These are phyloP conservation scores for Hylaeus anthracinus DNA, from an alignment of 1,140 invertebrate genomes.

Conservation along the genomic window DNA sequence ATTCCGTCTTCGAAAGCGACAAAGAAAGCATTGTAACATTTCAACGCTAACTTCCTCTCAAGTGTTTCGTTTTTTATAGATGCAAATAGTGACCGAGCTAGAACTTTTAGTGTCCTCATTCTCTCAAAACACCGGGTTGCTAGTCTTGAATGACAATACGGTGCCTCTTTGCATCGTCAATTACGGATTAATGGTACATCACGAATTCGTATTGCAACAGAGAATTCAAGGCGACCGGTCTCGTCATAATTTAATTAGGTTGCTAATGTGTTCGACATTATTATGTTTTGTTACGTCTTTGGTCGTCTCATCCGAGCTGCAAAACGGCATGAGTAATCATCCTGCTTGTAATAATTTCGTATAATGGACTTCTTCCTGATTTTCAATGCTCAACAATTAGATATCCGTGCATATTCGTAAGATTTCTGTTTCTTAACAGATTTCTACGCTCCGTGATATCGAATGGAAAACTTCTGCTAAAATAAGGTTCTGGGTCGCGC, in stretches of 20 bases:
- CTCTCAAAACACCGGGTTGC: neutral
- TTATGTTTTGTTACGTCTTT: constrained; percentile 54
- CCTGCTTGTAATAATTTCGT: constrained; percentile 58
- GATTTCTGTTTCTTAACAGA: constrained; percentile 19
- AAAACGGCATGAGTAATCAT: constrained; percentile 47
- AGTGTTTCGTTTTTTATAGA: neutral
- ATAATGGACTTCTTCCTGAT: constrained; percentile 62
- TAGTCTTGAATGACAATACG: constrained; percentile 18
- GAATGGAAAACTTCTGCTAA: too few species aligned
- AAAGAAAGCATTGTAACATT: too few species aligned
- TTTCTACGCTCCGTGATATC: too few species aligned
- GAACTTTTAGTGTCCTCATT: constrained; percentile 8
- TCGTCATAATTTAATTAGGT: constrained; percentile 65
- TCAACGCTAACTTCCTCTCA: too few species aligned
- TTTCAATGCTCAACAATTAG: constrained; percentile 50
- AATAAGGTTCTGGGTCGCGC: too few species aligned
- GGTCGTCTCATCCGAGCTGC: constrained; percentile 45
- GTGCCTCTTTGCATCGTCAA: constrained; percentile 18
- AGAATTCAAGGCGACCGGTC: constrained; percentile 37
- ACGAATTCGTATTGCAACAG: constrained; percentile 36
- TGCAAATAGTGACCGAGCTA: neutral
- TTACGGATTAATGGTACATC: constrained; percentile 33
- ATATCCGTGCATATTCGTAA: constrained; percentile 15
- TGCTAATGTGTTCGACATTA: constrained; percentile 48
- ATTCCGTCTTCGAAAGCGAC: neutral